Evolutionary conservation across 2,888 invertebrate species (phyloP).

Genomic region (Amiota mariae): DNA sequence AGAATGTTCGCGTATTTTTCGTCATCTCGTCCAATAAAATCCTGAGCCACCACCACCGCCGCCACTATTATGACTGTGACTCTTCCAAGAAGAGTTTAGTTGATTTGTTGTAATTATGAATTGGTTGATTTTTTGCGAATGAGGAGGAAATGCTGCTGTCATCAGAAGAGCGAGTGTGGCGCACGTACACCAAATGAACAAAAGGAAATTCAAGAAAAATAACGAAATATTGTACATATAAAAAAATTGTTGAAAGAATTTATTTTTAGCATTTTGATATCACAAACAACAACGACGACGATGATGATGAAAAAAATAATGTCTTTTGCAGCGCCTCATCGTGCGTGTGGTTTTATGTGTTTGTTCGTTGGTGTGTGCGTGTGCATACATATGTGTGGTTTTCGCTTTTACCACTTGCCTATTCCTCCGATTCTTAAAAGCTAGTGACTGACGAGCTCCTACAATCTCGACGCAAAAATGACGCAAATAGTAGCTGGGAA

Average conservation of each 20-base stretch:
- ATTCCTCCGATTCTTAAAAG: background rate
- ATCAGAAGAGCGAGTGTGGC: background rate
- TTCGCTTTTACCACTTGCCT: background rate
- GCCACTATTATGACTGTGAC: background rate
- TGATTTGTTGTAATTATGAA: background rate
- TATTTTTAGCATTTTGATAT: constrained; percentile 65
- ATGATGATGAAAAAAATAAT: background rate
- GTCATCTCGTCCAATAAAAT: too few relatives aligned
- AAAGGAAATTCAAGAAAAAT: background rate
- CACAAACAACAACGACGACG: constrained; percentile 40
- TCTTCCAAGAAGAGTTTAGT: background rate
- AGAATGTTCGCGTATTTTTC: background rate
- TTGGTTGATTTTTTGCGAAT: background rate
- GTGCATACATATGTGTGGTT: background rate
- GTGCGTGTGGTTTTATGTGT: constrained; percentile 10
- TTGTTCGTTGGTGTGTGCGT: background rate
- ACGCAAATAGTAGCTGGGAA: constrained; percentile 55
- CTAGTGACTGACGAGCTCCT: constrained; percentile 32
- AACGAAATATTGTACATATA: background rate
- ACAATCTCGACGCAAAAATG: constrained; percentile 46
- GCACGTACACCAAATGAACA: background rate
- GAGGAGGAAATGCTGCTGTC: too few relatives aligned
- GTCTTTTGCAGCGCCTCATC: background rate
- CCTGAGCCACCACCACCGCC: background rate
- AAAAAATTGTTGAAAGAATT: constrained; percentile 33